Evolutionary conservation across 2,797 vertebrate genomes (phyloP).

Genomic region (Siniperca scherzeri): DNA sequence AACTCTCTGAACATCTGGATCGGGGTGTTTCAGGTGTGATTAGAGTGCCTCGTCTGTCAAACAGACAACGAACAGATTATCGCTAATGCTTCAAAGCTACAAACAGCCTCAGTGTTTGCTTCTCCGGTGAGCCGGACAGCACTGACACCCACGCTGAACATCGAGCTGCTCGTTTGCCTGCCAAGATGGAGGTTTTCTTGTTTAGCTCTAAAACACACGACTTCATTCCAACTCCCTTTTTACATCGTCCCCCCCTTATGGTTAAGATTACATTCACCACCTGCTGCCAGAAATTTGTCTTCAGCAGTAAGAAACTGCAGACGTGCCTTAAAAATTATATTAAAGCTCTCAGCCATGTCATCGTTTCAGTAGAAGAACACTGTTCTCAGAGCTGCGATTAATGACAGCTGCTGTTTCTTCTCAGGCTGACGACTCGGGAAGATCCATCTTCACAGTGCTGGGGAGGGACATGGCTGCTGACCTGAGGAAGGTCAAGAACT

Average conservation of each 20-base stretch:
- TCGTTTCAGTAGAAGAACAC: no score
- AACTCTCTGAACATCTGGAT: background rate
- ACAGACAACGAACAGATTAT: background rate
- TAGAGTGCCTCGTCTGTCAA: background rate
- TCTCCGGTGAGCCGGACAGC: background rate
- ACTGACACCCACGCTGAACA: background rate
- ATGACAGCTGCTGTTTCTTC: conserved; percentile 5
- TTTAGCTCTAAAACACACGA: background rate
- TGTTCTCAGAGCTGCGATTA: background rate
- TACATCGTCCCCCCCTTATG: background rate
- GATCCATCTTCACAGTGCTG: conserved; percentile 82
- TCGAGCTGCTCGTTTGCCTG: background rate
- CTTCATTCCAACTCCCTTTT: background rate
- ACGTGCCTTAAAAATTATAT: background rate
- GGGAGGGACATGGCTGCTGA: conserved; percentile 73
- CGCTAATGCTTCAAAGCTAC: background rate
- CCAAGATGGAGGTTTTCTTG: background rate
- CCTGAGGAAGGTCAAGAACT: conserved; percentile 74
- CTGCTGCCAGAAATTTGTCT: background rate
- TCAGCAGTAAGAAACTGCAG: background rate
- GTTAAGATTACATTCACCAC: background rate
- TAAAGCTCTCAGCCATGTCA: background rate
- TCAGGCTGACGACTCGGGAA: conserved; percentile 86
- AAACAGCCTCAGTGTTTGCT: background rate
- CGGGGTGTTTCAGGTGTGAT: background rate